phyloP scores from a whole-genome alignment of 2,888 invertebrate species.

The Rhagonycha lutea region DNA sequence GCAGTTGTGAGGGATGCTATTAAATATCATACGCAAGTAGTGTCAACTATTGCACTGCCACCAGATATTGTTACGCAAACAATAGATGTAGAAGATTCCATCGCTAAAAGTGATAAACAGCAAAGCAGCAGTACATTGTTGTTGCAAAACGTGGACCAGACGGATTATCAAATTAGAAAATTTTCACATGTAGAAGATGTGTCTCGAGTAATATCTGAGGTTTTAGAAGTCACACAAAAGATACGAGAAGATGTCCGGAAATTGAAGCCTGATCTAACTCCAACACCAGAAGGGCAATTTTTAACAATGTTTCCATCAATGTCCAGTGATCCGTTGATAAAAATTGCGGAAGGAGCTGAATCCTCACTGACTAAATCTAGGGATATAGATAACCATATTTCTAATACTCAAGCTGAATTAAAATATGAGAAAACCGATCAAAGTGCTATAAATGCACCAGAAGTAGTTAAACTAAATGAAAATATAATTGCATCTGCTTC shows the following conservation, averaged over 20 bases:
- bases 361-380: background rate
- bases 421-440: background rate
- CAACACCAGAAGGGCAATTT: constrained; percentile 56
- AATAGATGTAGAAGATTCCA: background rate
- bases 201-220: constrained; percentile 55
- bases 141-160: background rate
- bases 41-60: constrained; percentile 46
- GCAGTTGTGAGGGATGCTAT: constrained; percentile 43
- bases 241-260: constrained; percentile 58
- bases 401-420: background rate
- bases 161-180: background rate
- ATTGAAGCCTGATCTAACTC: constrained; percentile 58
- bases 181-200: constrained; percentile 39
- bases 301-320: constrained; percentile 45
- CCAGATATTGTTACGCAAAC: background rate
- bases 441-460: background rate
- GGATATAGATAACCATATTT: background rate
- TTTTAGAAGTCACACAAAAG: constrained; percentile 56
- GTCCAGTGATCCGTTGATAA: constrained; percentile 38
- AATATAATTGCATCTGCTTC: background rate
- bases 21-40: constrained; percentile 43
- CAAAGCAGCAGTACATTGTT: background rate
- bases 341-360: constrained; percentile 37
- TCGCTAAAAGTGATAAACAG: background rate
- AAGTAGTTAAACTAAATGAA: background rate